A percentile compares a stretch with the other conserved stretches of the same genome.
These are phyloP conservation scores for Champsocephalus gunnari DNA, from an alignment of 2,797 vertebrate species.

Conservation along the genomic window DNA sequence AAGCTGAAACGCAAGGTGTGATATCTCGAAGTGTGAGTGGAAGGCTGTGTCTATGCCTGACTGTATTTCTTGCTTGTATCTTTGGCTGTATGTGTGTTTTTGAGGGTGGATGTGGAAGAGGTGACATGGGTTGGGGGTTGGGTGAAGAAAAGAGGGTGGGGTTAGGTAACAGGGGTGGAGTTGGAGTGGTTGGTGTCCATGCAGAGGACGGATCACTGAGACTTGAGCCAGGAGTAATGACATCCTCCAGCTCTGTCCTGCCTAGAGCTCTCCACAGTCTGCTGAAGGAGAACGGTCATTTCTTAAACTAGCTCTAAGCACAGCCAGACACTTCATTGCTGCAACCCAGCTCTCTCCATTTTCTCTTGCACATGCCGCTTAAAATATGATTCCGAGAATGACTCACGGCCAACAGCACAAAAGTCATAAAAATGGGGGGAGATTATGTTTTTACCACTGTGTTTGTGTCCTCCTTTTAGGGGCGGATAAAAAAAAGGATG, in stretches of 20 bases:
- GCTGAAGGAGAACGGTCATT: slow-evolving; percentile 42
- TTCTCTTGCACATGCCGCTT: slow-evolving; percentile 9
- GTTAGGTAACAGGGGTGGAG: slow-evolving; percentile 49
- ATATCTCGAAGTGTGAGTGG: slow-evolving; percentile 52
- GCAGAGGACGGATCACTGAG: slow-evolving; percentile 46
- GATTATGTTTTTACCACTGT: slow-evolving; percentile 5
- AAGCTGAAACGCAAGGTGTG: slow-evolving; percentile 62
- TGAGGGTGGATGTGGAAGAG: slow-evolving; percentile 18
- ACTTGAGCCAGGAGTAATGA: slow-evolving; percentile 55
- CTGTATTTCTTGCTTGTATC: background rate
- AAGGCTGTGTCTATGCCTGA: slow-evolving; percentile 26
- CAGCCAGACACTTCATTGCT: slow-evolving; percentile 6
- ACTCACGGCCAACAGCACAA: background rate
- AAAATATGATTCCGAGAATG: slow-evolving; percentile 27
- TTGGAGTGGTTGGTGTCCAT: slow-evolving; percentile 31
- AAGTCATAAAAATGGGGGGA: slow-evolving; percentile 2
- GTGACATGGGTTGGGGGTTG: slow-evolving; percentile 6
- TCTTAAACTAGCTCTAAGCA: slow-evolving; percentile 45
- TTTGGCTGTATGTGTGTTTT: background rate
- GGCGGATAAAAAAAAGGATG: background rate
- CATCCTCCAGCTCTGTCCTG: slow-evolving; percentile 39
- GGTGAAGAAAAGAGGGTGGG: background rate
- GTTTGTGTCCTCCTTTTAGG: slow-evolving; percentile 10
- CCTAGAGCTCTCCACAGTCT: slow-evolving; percentile 43
- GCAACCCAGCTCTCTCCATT: slow-evolving; percentile 33